Percentiles rank a stretch among this genome's conserved stretches.
These are phyloP conservation scores for Styela plicata DNA, from an alignment of 23 tunicate species.

Conservation along the genomic window DNA sequence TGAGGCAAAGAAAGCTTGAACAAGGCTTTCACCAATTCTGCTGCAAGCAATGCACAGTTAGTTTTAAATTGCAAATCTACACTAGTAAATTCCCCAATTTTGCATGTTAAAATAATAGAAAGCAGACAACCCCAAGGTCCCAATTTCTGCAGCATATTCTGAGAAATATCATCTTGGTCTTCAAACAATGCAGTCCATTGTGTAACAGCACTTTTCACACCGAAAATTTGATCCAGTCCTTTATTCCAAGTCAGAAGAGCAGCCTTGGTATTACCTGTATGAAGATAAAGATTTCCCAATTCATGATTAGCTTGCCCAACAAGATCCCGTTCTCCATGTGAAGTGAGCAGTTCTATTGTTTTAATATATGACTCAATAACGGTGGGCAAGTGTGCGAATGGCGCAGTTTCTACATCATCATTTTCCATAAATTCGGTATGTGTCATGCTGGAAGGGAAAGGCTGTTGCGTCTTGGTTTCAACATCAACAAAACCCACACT, in stretches of 20 bases:
- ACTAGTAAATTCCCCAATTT: constrained; percentile 70
- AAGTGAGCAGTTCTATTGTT: constrained; percentile 69
- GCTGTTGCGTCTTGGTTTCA: constrained; percentile 16
- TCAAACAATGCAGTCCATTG: constrained; percentile 47
- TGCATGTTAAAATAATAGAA: constrained; percentile 58
- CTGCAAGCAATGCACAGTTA: constrained; percentile 62
- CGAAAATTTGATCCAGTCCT: constrained; percentile 63
- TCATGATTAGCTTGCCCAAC: constrained; percentile 84
- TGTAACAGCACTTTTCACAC: constrained; percentile 30
- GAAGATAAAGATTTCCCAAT: constrained; percentile 56
- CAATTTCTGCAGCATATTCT: constrained; percentile 34
- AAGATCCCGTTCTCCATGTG: constrained; percentile 62
- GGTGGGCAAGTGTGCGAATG: constrained; percentile 68
- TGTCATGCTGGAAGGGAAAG: constrained; percentile 64
- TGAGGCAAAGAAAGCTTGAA: constrained; percentile 82
- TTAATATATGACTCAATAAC: constrained; percentile 73
- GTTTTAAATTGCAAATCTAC: constrained; percentile 36
- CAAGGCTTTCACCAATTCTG: constrained; percentile 54
- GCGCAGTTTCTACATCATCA: constrained; percentile 53
- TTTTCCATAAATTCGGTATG: constrained; percentile 43
- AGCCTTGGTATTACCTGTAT: constrained; percentile 64
- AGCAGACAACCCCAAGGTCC: constrained; percentile 89
- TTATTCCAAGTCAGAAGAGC: constrained; percentile 70
- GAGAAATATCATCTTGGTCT: constrained; percentile 45
- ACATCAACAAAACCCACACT: constrained; percentile 27